These are phyloP conservation scores for Channallabes apus DNA, from an alignment of 2,797 vertebrate species.

Conservation along the genomic window DNA sequence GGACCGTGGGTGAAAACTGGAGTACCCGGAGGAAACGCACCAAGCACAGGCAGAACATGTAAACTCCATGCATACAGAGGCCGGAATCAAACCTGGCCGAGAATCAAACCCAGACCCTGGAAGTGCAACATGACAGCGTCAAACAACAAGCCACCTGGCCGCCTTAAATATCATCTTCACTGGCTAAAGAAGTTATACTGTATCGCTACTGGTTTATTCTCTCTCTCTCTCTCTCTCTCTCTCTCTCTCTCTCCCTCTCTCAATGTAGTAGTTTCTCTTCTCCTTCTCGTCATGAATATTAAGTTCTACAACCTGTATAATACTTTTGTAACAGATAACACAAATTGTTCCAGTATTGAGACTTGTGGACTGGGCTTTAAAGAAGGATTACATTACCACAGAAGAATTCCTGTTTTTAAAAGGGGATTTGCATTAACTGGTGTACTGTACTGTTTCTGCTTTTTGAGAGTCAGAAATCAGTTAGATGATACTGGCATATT, in stretches of 20 bases:
- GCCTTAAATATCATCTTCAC: not conserved
- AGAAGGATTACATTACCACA: not conserved
- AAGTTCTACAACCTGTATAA: conserved; percentile 9
- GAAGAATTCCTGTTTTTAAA: not conserved
- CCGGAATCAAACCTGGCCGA: too few species aligned
- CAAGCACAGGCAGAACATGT: too few species aligned
- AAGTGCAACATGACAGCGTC: too few species aligned
- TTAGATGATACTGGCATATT: not conserved
- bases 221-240: not conserved
- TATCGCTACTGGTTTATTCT: not conserved
- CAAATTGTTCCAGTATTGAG: not conserved
- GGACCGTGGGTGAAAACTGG: too few species aligned
- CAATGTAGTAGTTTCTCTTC: not conserved
- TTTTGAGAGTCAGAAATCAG: not conserved
- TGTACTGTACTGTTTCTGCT: not conserved
- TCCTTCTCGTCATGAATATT: not conserved
- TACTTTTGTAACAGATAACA: conserved; percentile 11
- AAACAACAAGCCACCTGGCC: too few species aligned
- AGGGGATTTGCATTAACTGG: not conserved
- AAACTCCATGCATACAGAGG: too few species aligned
- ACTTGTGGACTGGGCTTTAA: not conserved
- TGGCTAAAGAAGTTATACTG: not conserved
- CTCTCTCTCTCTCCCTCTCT: not conserved
- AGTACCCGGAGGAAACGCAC: too few species aligned
- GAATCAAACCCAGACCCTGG: too few species aligned